phyloP scores from a whole-genome alignment of 2,888 invertebrate genomes.

The Pseudococcus viburni region DNA sequence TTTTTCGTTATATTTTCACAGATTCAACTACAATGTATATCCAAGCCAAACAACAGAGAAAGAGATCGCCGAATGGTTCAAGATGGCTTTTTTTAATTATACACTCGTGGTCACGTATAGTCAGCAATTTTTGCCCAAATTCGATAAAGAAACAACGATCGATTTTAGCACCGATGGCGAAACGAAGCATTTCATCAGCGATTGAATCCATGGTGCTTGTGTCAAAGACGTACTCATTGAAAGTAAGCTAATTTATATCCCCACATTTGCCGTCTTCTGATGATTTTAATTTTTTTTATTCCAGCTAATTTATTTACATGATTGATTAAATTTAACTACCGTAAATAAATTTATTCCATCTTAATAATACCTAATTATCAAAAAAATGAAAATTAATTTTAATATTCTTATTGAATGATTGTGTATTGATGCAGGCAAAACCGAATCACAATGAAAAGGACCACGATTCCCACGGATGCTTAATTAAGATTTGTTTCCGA shows the following conservation, averaged over 20 bases:
- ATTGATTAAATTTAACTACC: too few relatives aligned
- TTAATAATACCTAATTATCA: too few relatives aligned
- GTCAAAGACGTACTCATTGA: conserved; percentile 71
- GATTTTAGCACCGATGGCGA: conserved; percentile 73
- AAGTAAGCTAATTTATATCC: conserved; percentile 68
- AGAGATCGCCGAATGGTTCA: conserved; percentile 94
- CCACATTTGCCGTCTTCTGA: too few relatives aligned
- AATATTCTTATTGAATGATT: neutral
- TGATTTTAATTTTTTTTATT: too few relatives aligned
- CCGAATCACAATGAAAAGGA: conserved; percentile 80
- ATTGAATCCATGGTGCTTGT: conserved; percentile 76
- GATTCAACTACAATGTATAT: conserved; percentile 85
- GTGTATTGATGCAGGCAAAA: conserved; percentile 74
- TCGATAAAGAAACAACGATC: conserved; percentile 54
- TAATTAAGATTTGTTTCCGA: conserved; percentile 73
- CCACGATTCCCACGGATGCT: conserved; percentile 60
- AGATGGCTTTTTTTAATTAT: conserved; percentile 78
- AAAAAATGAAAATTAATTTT: too few relatives aligned
- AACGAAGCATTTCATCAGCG: conserved; percentile 86
- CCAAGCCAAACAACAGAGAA: conserved; percentile 88
- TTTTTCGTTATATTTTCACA: conserved; percentile 67
- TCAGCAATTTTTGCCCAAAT: conserved; percentile 81
- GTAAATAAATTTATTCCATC: too few relatives aligned
- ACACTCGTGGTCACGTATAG: conserved; percentile 81
- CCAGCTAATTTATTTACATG: too few relatives aligned